Evolutionary conservation across 2,113 vertebrate genomes (phyloP).

Genomic region (Calonectris borealis): DNA sequence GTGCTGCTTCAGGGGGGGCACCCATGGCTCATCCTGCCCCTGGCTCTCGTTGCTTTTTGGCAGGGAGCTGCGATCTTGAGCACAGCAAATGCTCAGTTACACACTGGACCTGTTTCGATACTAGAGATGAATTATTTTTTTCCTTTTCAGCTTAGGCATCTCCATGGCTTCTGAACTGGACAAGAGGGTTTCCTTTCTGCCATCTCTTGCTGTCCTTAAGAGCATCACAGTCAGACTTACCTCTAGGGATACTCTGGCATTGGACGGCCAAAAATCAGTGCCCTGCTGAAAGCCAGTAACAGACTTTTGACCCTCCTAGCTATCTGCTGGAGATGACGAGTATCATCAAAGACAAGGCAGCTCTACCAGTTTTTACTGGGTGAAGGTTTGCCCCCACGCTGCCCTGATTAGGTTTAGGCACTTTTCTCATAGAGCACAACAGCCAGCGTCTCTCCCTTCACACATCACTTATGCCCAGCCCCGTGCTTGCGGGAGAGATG

Average conservation of each 20-base stretch:
- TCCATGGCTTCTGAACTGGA: not conserved
- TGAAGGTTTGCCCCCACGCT: not conserved
- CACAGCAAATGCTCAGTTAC: not conserved
- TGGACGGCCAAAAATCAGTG: not conserved
- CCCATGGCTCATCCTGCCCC: not conserved
- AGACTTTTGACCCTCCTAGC: not conserved
- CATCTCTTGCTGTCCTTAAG: not conserved
- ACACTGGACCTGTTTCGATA: not conserved
- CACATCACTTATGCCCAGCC: not conserved
- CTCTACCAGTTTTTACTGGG: not conserved
- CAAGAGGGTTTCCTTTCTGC: not conserved
- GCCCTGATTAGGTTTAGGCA: not conserved
- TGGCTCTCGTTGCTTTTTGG: not conserved
- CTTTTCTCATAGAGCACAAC: not conserved
- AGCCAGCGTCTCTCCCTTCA: not conserved
- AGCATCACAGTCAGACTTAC: not conserved
- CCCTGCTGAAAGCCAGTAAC: not conserved
- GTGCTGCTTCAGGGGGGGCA: not conserved
- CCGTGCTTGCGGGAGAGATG: not conserved
- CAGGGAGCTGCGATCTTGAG: not conserved
- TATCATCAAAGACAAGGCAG: not conserved
- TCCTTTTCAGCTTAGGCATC: not conserved
- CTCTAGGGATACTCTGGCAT: not conserved
- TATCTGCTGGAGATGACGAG: not conserved
- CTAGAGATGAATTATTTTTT: not conserved